A percentile compares a stretch with the other conserved stretches of the same genome.
Conservation (phyloP, 1,140 invertebrate genomes). For the Pseudobourletiella spinata region DNA sequence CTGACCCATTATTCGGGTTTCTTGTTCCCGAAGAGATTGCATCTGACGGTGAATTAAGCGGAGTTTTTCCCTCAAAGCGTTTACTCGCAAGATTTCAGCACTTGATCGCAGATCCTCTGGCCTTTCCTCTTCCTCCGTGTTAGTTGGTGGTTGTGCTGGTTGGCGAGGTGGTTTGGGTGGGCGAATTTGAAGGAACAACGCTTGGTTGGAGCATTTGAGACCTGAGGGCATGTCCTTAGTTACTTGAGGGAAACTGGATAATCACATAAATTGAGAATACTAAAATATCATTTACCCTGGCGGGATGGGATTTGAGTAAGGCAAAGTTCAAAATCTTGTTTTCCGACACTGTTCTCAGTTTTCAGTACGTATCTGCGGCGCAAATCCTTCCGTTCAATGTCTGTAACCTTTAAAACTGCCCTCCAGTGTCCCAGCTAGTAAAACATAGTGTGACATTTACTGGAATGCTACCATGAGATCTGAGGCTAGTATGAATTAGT, state of each 20-base stretch:
- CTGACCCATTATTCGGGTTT: neutral
- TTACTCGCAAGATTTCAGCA: neutral
- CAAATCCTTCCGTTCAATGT: neutral
- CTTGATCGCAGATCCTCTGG: neutral
- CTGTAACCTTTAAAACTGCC: neutral
- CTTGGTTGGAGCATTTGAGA: neutral
- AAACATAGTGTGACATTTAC: neutral
- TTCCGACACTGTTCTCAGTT: conserved; percentile 4
- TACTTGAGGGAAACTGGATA: neutral
- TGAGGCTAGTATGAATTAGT: too few species aligned
- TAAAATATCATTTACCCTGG: neutral
- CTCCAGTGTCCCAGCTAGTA: neutral
- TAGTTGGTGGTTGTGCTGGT: neutral
- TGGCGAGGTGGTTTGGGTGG: neutral
- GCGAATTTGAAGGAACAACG: neutral
- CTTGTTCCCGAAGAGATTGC: neutral
- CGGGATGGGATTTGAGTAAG: conserved; percentile 1
- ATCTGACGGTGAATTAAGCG: neutral
- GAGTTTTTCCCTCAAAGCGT: neutral
- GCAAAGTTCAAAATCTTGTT: conserved; percentile 8
- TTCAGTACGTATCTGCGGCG: neutral
- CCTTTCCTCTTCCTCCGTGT: neutral
- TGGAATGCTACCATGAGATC: neutral
- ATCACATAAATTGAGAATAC: neutral
- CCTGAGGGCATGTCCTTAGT: neutral